A percentile compares a stretch with the other conserved stretches of the same genome.
These are phyloP conservation scores for Lepidotrigona ventralis DNA, from an alignment of 1,140 invertebrate genomes.

Conservation along the genomic window DNA sequence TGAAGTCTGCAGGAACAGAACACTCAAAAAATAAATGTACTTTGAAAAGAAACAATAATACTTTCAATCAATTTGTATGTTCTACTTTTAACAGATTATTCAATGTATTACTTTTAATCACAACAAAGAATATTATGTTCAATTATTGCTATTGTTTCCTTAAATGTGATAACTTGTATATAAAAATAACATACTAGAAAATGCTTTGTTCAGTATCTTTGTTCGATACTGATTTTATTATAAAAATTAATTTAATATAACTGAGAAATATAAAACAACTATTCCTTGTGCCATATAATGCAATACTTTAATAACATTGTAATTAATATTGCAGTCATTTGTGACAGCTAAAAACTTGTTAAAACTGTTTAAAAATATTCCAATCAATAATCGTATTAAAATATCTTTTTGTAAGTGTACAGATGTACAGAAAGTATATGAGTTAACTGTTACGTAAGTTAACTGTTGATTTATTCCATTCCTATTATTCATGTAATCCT, in stretches of 20 bases:
- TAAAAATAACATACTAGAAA: slow-evolving; percentile 13
- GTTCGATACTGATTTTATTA: background rate
- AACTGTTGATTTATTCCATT: slow-evolving; percentile 54
- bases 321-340: slow-evolving; percentile 23
- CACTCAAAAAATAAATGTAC: slow-evolving; percentile 57
- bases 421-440: slow-evolving; percentile 66
- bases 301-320: slow-evolving; percentile 63
- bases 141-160: slow-evolving; percentile 1
- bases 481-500: slow-evolving; percentile 43
- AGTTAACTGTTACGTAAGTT: slow-evolving; percentile 23
- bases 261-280: slow-evolving; percentile 48
- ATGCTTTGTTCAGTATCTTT: slow-evolving; percentile 12
- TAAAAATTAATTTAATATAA: slow-evolving; percentile 47
- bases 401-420: slow-evolving; percentile 68
- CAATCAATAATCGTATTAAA: slow-evolving; percentile 47
- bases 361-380: slow-evolving; percentile 48
- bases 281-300: slow-evolving; percentile 71
- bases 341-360: slow-evolving; percentile 17
- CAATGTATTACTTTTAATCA: slow-evolving; percentile 19
- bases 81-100: slow-evolving; percentile 28
- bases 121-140: slow-evolving; percentile 4
- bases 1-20: slow-evolving; percentile 64
- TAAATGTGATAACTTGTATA: background rate
- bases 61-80: slow-evolving; percentile 45
- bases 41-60: slow-evolving; percentile 43